Evolutionary conservation across 1,140 invertebrate species (phyloP), one percentile per base, ranked within the genome.

Genomic region (Argopecten irradians): DNA sequence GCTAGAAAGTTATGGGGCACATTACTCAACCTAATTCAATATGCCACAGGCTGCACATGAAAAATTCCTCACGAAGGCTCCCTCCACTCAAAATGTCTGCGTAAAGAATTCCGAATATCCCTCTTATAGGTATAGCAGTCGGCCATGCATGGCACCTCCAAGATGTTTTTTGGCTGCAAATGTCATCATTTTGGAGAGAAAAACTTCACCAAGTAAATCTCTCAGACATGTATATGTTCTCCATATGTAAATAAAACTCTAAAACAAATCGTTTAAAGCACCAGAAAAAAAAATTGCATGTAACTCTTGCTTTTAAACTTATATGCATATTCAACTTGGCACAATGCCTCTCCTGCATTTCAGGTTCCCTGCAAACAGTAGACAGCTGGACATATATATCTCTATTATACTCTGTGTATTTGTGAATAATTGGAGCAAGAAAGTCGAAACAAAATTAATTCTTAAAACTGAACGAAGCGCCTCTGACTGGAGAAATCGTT

Each of bases 21-120:
- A 71, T 71, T 71, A 71, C 55, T 71, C 55, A 71, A 71, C 55
- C 55, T 71, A 71, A 71, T 71, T 71, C 55, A 71, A 71, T 71
- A 71, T 71, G 55, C 55, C 55, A 71, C 28, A n/a, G 22, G 22
- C 55, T 71, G 14, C 22, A 71, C 55, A 71, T 71, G 55, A 71
- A 71, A 71, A 71, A 71, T 71, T 28, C 55, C 55, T n/a, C 22
- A n/a, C 14, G 22, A 71, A 71, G 55, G 28, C n/a, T 71, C 28
- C 55, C n/a, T 71, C 55, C 8, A 71, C 55, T 71, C 5, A 28
- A 71, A n/a, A 71, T 28, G 8, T 71, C 55, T 71, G 55, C 28
- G 55, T 71, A 28, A 71, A 71, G 55, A 71, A 71, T n/a, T 71
- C 55, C 1, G 55, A 71, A 22, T 71, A 71, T 71, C 22, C 55